phyloP scores from a whole-genome alignment of 2,113 vertebrate genomes.

The Catharus minimus region DNA sequence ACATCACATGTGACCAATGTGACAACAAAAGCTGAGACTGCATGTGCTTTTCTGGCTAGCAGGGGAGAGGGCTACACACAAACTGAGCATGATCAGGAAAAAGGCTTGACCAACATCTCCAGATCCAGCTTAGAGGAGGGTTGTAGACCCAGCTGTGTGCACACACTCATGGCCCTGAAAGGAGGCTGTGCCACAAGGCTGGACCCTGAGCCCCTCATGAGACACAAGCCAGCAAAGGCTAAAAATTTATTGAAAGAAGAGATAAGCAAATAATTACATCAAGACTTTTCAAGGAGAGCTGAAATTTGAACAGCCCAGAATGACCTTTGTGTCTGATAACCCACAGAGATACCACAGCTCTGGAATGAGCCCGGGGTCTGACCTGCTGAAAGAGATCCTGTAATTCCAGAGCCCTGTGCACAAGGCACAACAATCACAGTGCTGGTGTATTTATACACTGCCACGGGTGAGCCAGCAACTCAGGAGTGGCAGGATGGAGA shows the following conservation, averaged over 20 bases:
- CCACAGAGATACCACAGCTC: accelerated
- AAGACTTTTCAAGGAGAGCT: not conserved
- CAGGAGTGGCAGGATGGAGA: slow-evolving; percentile 1
- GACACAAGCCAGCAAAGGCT: not conserved
- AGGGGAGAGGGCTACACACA: not conserved
- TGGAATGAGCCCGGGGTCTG: not conserved
- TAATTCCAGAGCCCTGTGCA: not conserved
- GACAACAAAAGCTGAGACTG: not conserved
- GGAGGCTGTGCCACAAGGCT: not conserved
- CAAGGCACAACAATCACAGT: not conserved
- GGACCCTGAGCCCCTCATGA: not conserved
- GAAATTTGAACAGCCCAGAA: not conserved
- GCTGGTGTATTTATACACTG: not conserved
- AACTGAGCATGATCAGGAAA: not conserved
- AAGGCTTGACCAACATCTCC: not conserved
- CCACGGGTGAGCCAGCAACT: not conserved
- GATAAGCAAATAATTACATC: not conserved
- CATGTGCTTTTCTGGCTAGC: not conserved
- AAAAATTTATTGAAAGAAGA: not conserved
- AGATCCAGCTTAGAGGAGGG: not conserved
- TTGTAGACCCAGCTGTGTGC: not conserved
- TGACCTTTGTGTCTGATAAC: not conserved
- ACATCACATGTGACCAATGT: not conserved
- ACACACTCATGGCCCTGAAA: not conserved
- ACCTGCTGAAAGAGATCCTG: slow-evolving; percentile 27